A percentile compares a stretch with the other conserved stretches of the same genome.
These are phyloP conservation scores for Apamea anceps DNA, from an alignment of 2,888 invertebrate genomes.

Conservation along the genomic window DNA sequence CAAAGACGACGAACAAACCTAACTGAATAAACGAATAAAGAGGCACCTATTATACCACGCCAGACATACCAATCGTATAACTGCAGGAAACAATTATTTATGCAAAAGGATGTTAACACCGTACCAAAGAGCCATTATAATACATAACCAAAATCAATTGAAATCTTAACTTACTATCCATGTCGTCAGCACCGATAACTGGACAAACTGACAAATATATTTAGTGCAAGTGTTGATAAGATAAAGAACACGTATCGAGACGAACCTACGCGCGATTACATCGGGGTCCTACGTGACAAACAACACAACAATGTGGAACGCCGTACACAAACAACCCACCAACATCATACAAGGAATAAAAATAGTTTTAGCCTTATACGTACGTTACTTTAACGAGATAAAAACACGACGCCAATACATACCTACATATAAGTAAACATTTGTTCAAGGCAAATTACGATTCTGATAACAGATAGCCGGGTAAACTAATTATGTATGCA, in stretches of 20 bases:
- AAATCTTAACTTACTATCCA: conserved; percentile 78
- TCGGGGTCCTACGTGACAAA: conserved; percentile 66
- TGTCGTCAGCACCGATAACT: conserved; percentile 74
- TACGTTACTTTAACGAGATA: conserved; percentile 59
- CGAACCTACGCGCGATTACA: conserved; percentile 63
- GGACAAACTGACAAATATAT: conserved; percentile 74
- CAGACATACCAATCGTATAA: conserved; percentile 39
- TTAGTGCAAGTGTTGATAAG: conserved; percentile 78
- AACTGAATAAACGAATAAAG: conserved; percentile 41
- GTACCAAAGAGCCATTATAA: conserved; percentile 42
- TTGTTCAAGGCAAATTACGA: conserved; percentile 72
- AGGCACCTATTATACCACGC: conserved; percentile 26
- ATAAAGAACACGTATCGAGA: conserved; percentile 74
- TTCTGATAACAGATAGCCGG: conserved; percentile 70
- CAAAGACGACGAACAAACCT: conserved; percentile 22
- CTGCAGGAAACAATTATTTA: conserved; percentile 66
- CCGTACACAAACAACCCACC: conserved; percentile 62
- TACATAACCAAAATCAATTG: conserved; percentile 59
- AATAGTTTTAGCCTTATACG: conserved; percentile 52
- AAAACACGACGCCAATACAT: conserved; percentile 58
- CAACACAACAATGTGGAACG: conserved; percentile 55
- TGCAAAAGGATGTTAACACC: conserved; percentile 57
- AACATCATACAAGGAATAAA: conserved; percentile 50
- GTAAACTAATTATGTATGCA: conserved; percentile 66
- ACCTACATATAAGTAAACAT: conserved; percentile 69